Evolutionary conservation across 2,113 vertebrate genomes (phyloP), one percentile per base, ranked within the genome.

Genomic region (Taurulus bubalis): DNA sequence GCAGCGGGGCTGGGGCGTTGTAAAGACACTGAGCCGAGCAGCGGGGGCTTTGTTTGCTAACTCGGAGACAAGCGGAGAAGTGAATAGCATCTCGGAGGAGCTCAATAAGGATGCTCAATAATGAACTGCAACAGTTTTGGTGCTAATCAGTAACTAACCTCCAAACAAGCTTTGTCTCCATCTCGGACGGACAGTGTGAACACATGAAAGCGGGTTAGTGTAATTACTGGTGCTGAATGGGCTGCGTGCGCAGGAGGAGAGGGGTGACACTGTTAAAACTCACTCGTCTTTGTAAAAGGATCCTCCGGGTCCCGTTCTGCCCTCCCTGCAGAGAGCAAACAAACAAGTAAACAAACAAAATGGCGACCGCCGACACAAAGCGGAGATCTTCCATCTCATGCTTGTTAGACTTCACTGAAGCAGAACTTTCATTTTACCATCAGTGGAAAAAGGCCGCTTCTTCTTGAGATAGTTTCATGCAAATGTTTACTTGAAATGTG

Each of bases 111-210:
- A 82, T 45, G 82, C 88, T 73, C 79, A 75, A 87, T 92, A 90
- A 93, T 92, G 84, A 90, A 91, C 86, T 91, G 91, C 80, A 77
- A 85, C 88, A 92, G 86, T 89, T 90, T 88, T 65, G 74, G 73
- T 72, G 85, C 90, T 91, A 94, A 92, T 94, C 90, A 91, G 89
- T 89, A 91, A 87, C 89, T 88, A 92, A 90, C 89, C 87, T 87
- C 90, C 24, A 85, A 90, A 92, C 85, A 76, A 85, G 87, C 69
- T 85, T 82, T 77, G 84, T 85, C 53, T 67, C 62, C 45, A 55
- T 68, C 62, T 80, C 65, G 38, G 75, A 84, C 63, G 40, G 80
- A 68, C 56, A 68, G 79, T 49, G 36, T 72, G 79, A 89, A 85
- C 64, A 85, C 87, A 85, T 89, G 75, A 78, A n/a, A 87, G 79